Evolutionary conservation across 2,888 invertebrate genomes (phyloP).

Genomic region (Epistrophe eligans): DNA sequence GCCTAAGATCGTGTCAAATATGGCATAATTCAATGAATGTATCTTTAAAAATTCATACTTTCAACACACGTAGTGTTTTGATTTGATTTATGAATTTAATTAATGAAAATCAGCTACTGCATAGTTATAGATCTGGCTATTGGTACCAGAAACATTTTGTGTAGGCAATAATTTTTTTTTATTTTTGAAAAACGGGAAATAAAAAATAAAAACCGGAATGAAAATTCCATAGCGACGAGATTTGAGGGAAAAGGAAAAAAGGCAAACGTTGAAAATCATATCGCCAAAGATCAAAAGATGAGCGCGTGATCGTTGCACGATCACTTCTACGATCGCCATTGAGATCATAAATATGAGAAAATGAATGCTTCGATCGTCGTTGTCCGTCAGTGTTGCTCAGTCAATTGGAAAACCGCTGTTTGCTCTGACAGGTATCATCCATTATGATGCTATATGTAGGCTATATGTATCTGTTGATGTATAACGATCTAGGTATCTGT

Average conservation of each 20-base stretch:
- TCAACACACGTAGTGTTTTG: not conserved
- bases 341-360: conserved; percentile 11
- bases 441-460: conserved; percentile 37
- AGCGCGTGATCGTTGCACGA: conserved; percentile 20
- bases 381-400: conserved; percentile 23
- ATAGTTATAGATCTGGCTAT: not conserved
- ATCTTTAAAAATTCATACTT: conserved; percentile 2
- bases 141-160: too few species aligned
- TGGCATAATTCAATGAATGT: conserved; percentile 58
- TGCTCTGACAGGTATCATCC: conserved; percentile 68
- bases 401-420: conserved; percentile 53
- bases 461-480: not conserved
- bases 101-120: not conserved
- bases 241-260: not conserved
- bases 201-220: conserved; percentile 1
- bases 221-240: not conserved
- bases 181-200: not conserved
- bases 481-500: conserved; percentile 32
- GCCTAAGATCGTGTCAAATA: conserved; percentile 58
- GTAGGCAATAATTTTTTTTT: too few species aligned
- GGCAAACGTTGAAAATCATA: conserved; percentile 8
- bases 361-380: conserved; percentile 39
- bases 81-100: conserved; percentile 61
- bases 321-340: conserved; percentile 28
- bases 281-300: conserved; percentile 56